Evolutionary conservation across 2,797 vertebrate species (phyloP), one percentile per base, ranked within the genome.

Genomic region (Epinephelus malabaricus): DNA sequence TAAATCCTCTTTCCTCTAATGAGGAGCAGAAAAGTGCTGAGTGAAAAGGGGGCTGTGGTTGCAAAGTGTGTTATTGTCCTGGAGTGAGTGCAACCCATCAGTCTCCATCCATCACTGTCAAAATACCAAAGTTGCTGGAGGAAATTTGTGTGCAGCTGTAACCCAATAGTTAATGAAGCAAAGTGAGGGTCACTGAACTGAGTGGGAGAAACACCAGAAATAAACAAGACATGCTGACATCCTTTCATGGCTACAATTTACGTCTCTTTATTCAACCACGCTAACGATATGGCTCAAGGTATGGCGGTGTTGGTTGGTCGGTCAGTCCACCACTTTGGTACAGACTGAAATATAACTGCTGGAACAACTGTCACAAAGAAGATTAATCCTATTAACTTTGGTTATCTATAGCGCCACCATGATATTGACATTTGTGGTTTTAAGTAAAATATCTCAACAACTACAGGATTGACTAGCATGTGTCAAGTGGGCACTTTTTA

Each of bases 1-100:
- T 69, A 76, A 77, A 85, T 55, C 72, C 46, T 69, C 59, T 45
- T 77, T 43, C 55, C 67, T 78, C 21, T 78, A 90, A 85, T 81
- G 56, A 90, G 73, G 64, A 81, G 49, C 4, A 46, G 65, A 67
- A 76, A 86, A 75, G 40, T 72, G 67, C 86, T 65, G 73, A 83
- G 71, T 67, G 68, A 70, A 83, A 81, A 72, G 38, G 14, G 40
- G 18, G 30, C 40, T 77, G 60, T 50, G 63, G 71, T 59, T 78
- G 25, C 27, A 77, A 62, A 19, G 27, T 34, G 62, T 46, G 19
- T 58, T 56, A 65, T 53, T 74, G 30, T 56, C 43, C 66, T 49
- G 40, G 17, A n/a, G 54, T 56, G 60, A 61, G 40, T 19, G 66
- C 53, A 61, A 53, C 49, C 38, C 50, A 45, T 15, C 49, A 9